A percentile compares a stretch with the other conserved stretches of the same genome.
These are phyloP conservation scores for Suncus etruscus DNA, from an alignment of 2,113 vertebrate genomes.

Conservation along the genomic window DNA sequence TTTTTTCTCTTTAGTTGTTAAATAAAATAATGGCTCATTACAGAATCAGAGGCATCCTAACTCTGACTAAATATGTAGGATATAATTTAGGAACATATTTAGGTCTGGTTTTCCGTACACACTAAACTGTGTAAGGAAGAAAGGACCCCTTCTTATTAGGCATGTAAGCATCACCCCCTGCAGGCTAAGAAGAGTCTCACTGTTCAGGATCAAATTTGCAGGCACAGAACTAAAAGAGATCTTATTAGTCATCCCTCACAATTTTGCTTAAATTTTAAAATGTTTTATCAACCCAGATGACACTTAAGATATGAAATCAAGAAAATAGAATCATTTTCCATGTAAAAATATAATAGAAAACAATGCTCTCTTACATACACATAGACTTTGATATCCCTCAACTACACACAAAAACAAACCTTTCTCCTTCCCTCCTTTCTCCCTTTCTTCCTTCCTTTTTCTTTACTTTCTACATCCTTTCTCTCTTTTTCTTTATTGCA, in stretches of 20 bases:
- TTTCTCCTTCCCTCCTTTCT: too few species aligned
- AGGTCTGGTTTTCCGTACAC: not conserved
- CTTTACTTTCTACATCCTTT: too few species aligned
- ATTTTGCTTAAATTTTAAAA: not conserved
- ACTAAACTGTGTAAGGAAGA: not conserved
- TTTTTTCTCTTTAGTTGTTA: not conserved
- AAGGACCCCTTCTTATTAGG: constrained; percentile 21
- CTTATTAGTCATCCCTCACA: not conserved
- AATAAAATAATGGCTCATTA: not conserved
- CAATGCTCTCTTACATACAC: not conserved
- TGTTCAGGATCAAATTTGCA: not conserved
- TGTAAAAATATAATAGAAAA: not conserved
- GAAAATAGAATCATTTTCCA: not conserved
- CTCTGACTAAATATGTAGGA: not conserved
- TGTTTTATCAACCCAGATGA: not conserved
- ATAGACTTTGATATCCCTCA: too few species aligned
- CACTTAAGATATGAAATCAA: not conserved
- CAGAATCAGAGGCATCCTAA: constrained; percentile 16
- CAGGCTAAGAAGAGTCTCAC: not conserved
- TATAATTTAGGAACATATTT: constrained; percentile 15
- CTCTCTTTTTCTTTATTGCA: too few species aligned
- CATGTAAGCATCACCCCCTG: constrained; percentile 46
- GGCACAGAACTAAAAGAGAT: not conserved
- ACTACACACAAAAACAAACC: too few species aligned
- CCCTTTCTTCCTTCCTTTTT: too few species aligned